Percentiles rank a stretch among this genome's conserved stretches.
These are phyloP conservation scores for Columbina picui DNA, from an alignment of 2,113 vertebrate genomes.

Conservation along the genomic window DNA sequence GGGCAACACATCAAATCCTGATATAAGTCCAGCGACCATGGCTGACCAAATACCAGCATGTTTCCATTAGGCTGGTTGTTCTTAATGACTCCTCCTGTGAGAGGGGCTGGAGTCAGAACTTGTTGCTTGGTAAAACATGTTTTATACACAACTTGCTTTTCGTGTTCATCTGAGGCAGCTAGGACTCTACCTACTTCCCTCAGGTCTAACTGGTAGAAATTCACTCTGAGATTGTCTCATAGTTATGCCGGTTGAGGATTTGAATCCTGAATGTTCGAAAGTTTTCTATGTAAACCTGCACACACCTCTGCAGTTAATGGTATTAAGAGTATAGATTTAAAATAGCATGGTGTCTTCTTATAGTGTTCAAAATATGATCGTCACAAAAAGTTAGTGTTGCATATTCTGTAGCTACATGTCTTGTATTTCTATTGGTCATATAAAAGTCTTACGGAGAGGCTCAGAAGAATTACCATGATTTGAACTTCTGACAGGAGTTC, in stretches of 20 bases:
- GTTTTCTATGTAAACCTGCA: background rate
- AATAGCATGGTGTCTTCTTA: background rate
- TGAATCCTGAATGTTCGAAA: background rate
- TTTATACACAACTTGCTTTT: background rate
- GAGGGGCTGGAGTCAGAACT: background rate
- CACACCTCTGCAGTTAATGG: background rate
- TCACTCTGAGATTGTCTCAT: background rate
- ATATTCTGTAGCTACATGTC: background rate
- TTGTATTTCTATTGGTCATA: background rate
- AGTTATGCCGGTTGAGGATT: background rate
- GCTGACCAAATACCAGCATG: background rate
- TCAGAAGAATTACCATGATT: background rate
- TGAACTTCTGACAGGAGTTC: background rate
- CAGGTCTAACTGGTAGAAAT: background rate
- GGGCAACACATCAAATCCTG: background rate
- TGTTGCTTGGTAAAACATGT: background rate
- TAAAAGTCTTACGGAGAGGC: background rate
- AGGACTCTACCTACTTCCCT: background rate
- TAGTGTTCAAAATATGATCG: background rate
- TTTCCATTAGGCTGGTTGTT: background rate
- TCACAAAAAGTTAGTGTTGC: background rate
- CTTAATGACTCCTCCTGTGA: background rate
- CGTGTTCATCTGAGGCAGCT: background rate
- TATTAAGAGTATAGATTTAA: background rate
- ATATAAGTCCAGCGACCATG: background rate